Conservation (phyloP, 2,797 vertebrate genomes). For the Scolopax rusticola region DNA sequence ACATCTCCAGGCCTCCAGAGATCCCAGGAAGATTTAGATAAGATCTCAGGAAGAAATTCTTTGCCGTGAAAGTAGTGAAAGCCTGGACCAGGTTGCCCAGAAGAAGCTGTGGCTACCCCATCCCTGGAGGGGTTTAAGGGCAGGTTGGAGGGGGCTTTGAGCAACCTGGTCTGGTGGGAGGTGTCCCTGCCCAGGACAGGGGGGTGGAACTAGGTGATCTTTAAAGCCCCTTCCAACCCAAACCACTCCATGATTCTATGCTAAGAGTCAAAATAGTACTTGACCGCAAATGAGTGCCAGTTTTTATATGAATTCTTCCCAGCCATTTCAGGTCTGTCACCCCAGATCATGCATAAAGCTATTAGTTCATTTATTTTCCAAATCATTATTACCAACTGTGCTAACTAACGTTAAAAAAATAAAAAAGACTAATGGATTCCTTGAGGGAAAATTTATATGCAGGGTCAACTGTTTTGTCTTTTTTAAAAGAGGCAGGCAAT, state of each 20-base stretch:
- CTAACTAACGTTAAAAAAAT: background rate
- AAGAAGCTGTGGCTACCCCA: background rate
- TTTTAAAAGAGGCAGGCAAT: conserved; percentile 31
- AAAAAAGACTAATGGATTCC: conserved; percentile 62
- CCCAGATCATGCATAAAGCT: background rate
- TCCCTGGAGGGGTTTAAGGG: background rate
- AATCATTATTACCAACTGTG: conserved; percentile 43
- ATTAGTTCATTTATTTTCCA: conserved; percentile 29
- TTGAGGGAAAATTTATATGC: conserved; percentile 46
- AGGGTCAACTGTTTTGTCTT: conserved; percentile 30
- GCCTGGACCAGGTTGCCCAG: too few relatives aligned
- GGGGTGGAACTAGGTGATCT: too few relatives aligned
- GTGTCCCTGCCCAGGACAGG: background rate
- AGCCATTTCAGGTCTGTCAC: background rate
- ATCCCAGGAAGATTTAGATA: background rate
- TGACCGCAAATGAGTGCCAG: background rate
- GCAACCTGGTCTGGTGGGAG: background rate
- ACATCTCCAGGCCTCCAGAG: background rate
- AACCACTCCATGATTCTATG: background rate
- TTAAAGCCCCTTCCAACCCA: background rate
- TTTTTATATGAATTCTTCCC: background rate
- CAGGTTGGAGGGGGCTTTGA: background rate
- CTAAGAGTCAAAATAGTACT: background rate
- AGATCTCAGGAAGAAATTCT: too few relatives aligned
- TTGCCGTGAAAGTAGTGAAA: background rate